Conservation (phyloP, 2,113 vertebrate genomes). For the Chaetodon auriga region DNA sequence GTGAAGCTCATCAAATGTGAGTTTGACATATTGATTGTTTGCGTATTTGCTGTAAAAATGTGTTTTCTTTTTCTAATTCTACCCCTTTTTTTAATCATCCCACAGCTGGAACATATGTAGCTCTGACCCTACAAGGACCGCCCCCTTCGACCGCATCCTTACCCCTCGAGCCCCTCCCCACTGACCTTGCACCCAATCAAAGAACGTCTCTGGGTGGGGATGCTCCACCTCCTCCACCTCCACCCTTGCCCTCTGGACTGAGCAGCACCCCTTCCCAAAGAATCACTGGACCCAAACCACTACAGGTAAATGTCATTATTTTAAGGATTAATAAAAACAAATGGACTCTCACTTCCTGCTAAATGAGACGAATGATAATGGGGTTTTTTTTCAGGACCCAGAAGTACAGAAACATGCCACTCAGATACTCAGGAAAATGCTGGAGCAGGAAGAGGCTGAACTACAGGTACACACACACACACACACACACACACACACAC, state of each 20-base stretch:
- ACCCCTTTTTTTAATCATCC: not conserved
- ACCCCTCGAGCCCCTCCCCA: conserved; percentile 78
- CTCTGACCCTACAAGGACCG: conserved; percentile 92
- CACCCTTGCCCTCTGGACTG: conserved; percentile 84
- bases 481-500: not conserved
- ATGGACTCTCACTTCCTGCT: not conserved
- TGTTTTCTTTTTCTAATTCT: not conserved
- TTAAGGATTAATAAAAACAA: too few species aligned
- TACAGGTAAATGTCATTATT: conserved; percentile 83
- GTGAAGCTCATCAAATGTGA: conserved; percentile 98
- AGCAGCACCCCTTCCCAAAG: conserved; percentile 85
- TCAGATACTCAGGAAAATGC: conserved; percentile 94
- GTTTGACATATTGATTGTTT: conserved; percentile 50
- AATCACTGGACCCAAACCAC: conserved; percentile 91
- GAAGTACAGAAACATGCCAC: conserved; percentile 93
- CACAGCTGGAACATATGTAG: conserved; percentile 91
- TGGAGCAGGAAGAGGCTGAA: conserved; percentile 94
- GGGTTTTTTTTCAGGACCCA: conserved; percentile 86
- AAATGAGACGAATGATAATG: not conserved
- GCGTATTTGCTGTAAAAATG: too few species aligned
- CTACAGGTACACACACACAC: conserved; percentile 85
- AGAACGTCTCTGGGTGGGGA: conserved; percentile 67
- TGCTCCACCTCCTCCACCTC: conserved; percentile 69
- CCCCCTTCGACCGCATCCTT: conserved; percentile 78
- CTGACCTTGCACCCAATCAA: conserved; percentile 78